Conservation (phyloP, 2,888 invertebrate genomes). For the Drosophila dives region DNA sequence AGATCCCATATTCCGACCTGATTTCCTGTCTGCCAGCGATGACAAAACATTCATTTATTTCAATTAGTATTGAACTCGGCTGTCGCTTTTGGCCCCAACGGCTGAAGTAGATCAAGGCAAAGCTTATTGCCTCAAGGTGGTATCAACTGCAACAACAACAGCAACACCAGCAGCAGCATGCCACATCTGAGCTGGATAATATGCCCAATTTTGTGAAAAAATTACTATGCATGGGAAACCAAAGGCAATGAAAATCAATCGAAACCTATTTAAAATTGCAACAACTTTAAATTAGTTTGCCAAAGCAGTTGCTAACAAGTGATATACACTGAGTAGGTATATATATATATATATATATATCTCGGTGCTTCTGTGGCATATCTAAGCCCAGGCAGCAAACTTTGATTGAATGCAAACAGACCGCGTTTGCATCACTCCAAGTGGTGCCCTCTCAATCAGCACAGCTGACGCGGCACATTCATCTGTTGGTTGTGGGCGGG, state of each 20-base stretch:
- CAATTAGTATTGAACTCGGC: constrained; percentile 70
- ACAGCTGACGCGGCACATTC: constrained; percentile 36
- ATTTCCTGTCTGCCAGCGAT: constrained; percentile 30
- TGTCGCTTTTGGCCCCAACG: constrained; percentile 23
- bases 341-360: background rate
- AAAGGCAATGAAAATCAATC: constrained; percentile 11
- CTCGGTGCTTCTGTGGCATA: constrained; percentile 14
- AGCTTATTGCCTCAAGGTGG: constrained; percentile 34
- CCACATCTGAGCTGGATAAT: constrained; percentile 15
- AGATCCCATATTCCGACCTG: constrained; percentile 13
- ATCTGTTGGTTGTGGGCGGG: constrained; percentile 12
- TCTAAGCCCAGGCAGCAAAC: constrained; percentile 41
- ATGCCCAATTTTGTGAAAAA: constrained; percentile 22
- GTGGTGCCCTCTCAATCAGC: constrained; percentile 28
- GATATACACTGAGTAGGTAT: constrained; percentile 10
- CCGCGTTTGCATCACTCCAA: constrained; percentile 17
- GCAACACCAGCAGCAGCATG: background rate
- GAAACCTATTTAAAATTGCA: constrained; percentile 43
- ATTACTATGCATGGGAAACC: background rate
- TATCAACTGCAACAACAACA: constrained; percentile 45
- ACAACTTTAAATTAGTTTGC: constrained; percentile 47
- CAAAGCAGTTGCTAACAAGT: constrained; percentile 14
- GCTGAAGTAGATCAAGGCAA: constrained; percentile 63
- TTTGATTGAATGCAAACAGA: constrained; percentile 63
- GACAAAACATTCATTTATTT: constrained; percentile 74